Base-by-base conservation (phyloP, 2,113 vertebrate genomes). In the Pedetes capensis region DNA sequence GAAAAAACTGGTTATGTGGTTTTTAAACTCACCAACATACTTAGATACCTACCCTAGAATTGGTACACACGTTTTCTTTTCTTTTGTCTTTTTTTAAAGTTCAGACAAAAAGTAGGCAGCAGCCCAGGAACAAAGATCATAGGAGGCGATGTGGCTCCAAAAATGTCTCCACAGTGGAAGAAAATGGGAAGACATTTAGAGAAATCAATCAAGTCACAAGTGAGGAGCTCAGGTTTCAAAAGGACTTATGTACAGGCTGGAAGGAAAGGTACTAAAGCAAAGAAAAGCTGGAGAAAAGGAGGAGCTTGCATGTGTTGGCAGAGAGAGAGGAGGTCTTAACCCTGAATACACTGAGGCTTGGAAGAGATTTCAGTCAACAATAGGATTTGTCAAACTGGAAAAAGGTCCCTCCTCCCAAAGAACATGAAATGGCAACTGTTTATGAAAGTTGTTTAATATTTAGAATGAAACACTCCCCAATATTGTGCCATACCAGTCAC, bases 181-280 rank as follows among this genome's bases (percentile, higher is more conserved):
- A 78, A 69, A 96, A 68, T 91, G 68, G 69, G 91, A 82, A 83
- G 74, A 78, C 71, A 68, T 51, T 82, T 61, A 78, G 34, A 82
- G 44, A 96, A 95, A 92, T 89, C 87, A 82, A 39, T 95, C 94
- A 86, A 32, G 49, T 89, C 57, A 49, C 49, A 44, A 64, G 68
- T 53, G 47, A 83, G 25, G 39, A 86, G 75, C 92, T 95, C 68
- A 23, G 61, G 82, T 91, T 95, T 97, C 92, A 82, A 93, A 95
- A 86, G 32, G 53, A 81, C 51, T 17, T 63, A 57, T 37, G n/a
- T 68, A 84, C 82, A 68, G 78, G 42, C 63, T 39, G 44, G 69
- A 93, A 76, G 61, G 20, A 7, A 47, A 68, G 66, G 42, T 11
- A 37, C 22, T 18, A 66, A 47, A 5, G 74, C 25, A 25, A 57